These are phyloP conservation scores for Luidia sarsii DNA, from an alignment of 53 echinoderm and acorn worm genomes.

Conservation along the genomic window DNA sequence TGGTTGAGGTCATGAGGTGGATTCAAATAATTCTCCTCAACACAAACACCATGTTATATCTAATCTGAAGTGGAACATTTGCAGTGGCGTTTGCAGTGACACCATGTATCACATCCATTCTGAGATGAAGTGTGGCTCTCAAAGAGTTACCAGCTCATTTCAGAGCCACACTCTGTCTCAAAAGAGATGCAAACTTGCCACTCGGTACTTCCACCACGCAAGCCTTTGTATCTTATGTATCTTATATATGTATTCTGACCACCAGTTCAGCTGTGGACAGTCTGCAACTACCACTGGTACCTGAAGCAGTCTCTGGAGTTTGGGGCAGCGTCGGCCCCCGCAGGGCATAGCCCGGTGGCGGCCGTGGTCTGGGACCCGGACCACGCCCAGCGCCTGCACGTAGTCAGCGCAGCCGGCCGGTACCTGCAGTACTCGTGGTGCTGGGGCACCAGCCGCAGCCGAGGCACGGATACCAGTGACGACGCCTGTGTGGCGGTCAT, in stretches of 20 bases:
- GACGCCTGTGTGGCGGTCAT: constrained; percentile 83
- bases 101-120: no score
- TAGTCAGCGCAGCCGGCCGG: constrained; percentile 64
- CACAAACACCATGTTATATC: no score
- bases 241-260: background rate
- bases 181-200: no score
- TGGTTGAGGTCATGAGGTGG: no score
- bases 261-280: constrained; percentile 92
- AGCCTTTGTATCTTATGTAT: no score
- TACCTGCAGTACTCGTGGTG: constrained; percentile 87
- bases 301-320: constrained; percentile 91
- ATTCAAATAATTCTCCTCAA: no score
- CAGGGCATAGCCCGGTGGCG: constrained; percentile 49
- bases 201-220: no score
- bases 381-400: constrained; percentile 84
- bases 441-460: constrained; percentile 72
- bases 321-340: constrained; percentile 6
- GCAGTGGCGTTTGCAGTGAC: no score
- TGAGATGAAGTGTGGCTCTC: no score
- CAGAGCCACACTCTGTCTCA: no score
- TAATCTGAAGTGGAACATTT: no score
- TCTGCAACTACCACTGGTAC: constrained; percentile 96
- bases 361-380: constrained; percentile 93
- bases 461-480: constrained; percentile 62
- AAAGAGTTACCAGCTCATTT: no score